Base-by-base conservation (phyloP, 2,888 invertebrate genomes). In the Antheraea assamensis region DNA sequence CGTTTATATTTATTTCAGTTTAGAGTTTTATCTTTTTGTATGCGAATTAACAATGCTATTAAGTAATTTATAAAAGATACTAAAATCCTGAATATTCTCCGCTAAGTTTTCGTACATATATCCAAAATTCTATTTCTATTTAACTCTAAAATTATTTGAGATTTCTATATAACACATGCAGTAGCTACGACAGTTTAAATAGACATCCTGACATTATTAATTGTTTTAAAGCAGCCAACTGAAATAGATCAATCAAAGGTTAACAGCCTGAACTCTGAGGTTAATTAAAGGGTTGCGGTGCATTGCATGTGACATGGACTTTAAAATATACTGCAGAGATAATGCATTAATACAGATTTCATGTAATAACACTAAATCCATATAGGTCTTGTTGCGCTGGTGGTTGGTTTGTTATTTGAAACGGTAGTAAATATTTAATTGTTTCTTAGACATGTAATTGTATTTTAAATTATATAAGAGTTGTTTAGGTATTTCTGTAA, bases 211-310 rank as follows among this genome's bases (percentile, higher is more conserved):
- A 68, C 68, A 21, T 35, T 68, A 68, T 68, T 31, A 35, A 68
- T 68, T 68, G 35, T 68, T 68, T 61, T 61, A 61, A 24, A 21
- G 68, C 68, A 68, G 68, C 35, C 8, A 68, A 68, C 68, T 68
- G 35, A 68, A 68, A 68, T 68, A 68, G 68, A 68, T 68, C 68
- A 68, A 68, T 68, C 68, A 68, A 68, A 68, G 68, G 68, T 35
- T 68, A 68, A 68, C n/a, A 68, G 68, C 24, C 68, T 35, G 35
- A 21, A 35, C 21, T 66, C 66, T 66, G 35, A 7, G n/a, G 35
- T 35, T 35, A 68, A 68, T 68, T 68, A 68, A 24, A 68, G 68
- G 27, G 35, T 31, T 21, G n/a, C 35, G 10, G 68, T 68, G 68
- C 35, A 68, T 35, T 68, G 10, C 68, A 35, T 35, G 7, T 68